phyloP scores from a whole-genome alignment of 2,797 vertebrate species.

The Thunnus albacares region DNA sequence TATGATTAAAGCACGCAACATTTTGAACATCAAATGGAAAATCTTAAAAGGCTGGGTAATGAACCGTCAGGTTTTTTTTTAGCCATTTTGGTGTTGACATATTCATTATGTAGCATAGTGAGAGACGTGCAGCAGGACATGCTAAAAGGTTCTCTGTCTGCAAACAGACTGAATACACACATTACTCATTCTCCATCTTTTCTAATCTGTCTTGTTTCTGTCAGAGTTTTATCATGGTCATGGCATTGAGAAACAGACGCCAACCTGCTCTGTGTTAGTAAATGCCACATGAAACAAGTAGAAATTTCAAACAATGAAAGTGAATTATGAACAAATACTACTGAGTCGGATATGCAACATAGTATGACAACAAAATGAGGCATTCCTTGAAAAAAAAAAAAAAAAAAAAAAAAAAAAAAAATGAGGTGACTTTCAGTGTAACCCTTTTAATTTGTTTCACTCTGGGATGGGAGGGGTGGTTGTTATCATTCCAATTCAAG shows the following conservation, averaged over 20 bases:
- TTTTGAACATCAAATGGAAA: slow-evolving; percentile 71
- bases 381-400: slow-evolving; percentile 36
- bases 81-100: slow-evolving; percentile 34
- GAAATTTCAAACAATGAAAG: slow-evolving; percentile 45
- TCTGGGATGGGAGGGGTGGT: slow-evolving; percentile 70
- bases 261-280: slow-evolving; percentile 43
- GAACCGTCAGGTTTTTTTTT: slow-evolving; percentile 35
- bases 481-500: slow-evolving; percentile 84
- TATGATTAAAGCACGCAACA: slow-evolving; percentile 64
- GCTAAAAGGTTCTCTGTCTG: slow-evolving; percentile 49
- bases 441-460: slow-evolving; percentile 81
- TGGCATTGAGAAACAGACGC: slow-evolving; percentile 30
- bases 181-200: slow-evolving; percentile 54
- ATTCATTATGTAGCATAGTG: slow-evolving; percentile 51
- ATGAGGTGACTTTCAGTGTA: slow-evolving; percentile 63
- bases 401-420: slow-evolving; percentile 37
- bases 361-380: slow-evolving; percentile 46
- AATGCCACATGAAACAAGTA: slow-evolving; percentile 52
- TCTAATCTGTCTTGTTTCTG: slow-evolving; percentile 50
- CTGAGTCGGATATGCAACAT: slow-evolving; percentile 35
- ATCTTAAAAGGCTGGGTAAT: slow-evolving; percentile 64
- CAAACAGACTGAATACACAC: slow-evolving; percentile 59
- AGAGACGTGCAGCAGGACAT: slow-evolving; percentile 51
- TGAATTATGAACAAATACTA: slow-evolving; percentile 46
- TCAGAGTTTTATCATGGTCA: slow-evolving; percentile 50